Percentiles rank a stretch among this genome's conserved stretches.
Conservation (phyloP, 2,888 invertebrate genomes). For the Lagria hirta region DNA sequence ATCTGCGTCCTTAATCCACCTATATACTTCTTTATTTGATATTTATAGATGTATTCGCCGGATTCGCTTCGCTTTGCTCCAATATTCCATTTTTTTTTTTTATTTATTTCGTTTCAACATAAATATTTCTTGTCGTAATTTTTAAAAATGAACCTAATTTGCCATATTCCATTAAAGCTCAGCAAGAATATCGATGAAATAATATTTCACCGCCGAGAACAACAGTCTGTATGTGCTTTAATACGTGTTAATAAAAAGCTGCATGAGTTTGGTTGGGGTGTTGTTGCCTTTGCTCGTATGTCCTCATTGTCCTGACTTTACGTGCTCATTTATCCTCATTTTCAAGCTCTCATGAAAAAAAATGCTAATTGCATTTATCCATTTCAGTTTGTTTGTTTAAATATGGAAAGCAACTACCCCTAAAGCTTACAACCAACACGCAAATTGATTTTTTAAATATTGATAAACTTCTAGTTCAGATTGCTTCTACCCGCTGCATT, state of each 20-base stretch:
- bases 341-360: constrained; percentile 41
- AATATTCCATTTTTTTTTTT: constrained; percentile 19
- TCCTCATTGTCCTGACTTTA: constrained; percentile 48
- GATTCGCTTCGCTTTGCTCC: constrained; percentile 21
- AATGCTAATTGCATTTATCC: constrained; percentile 50
- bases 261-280: constrained; percentile 40
- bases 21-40: constrained; percentile 30
- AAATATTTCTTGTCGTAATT: constrained; percentile 15
- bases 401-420: constrained; percentile 34
- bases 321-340: constrained; percentile 49
- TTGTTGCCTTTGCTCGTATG: constrained; percentile 42
- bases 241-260: constrained; percentile 46
- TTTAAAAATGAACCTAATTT: constrained; percentile 17
- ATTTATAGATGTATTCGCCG: constrained; percentile 28
- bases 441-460: constrained; percentile 4
- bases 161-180: constrained; percentile 16
- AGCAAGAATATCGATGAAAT: constrained; percentile 17
- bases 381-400: constrained; percentile 49
- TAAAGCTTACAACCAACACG: constrained; percentile 2
- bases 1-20: constrained; percentile 30
- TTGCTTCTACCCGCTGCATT: constrained; percentile 2
- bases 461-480: background rate
- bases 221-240: constrained; percentile 36
- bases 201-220: constrained; percentile 12
- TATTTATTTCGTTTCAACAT: constrained; percentile 15